These are phyloP conservation scores for Tipula confusa DNA, from an alignment of 2,888 invertebrate genomes.

Conservation along the genomic window DNA sequence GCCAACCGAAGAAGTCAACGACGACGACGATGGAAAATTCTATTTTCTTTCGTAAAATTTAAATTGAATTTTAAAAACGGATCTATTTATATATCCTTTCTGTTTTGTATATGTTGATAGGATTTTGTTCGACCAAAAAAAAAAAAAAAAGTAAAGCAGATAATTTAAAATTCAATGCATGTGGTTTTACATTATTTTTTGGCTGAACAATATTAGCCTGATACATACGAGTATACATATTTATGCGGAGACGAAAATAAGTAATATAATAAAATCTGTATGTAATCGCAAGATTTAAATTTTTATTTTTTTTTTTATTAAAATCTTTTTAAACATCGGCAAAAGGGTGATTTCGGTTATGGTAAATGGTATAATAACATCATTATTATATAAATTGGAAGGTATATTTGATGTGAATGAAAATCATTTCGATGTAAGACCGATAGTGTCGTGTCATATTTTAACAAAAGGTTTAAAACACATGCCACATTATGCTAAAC, in stretches of 20 bases:
- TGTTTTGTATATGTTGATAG: background rate
- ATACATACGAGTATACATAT: background rate
- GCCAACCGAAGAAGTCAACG: background rate
- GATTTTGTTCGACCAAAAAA: background rate
- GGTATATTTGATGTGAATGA: background rate
- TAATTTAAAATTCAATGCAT: slow-evolving; percentile 29
- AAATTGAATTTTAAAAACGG: slow-evolving; percentile 25
- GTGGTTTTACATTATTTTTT: slow-evolving; percentile 27
- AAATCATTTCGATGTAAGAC: background rate
- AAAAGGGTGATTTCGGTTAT: background rate
- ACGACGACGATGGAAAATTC: background rate
- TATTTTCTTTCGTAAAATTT: background rate
- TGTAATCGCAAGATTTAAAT: slow-evolving; percentile 21
- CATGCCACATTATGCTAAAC: background rate
- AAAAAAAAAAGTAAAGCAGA: background rate
- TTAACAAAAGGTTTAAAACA: background rate
- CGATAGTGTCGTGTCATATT: background rate
- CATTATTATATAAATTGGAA: background rate
- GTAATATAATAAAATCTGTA: slow-evolving; percentile 25
- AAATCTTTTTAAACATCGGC: background rate
- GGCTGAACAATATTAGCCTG: slow-evolving; percentile 13
- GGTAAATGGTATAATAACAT: slow-evolving; percentile 25
- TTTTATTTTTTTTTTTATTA: background rate
- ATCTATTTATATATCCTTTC: background rate
- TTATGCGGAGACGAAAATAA: background rate